Evolutionary conservation across 2,797 vertebrate species (phyloP), one percentile per base, ranked within the genome.

Genomic region (Mormyrops boulengeri): DNA sequence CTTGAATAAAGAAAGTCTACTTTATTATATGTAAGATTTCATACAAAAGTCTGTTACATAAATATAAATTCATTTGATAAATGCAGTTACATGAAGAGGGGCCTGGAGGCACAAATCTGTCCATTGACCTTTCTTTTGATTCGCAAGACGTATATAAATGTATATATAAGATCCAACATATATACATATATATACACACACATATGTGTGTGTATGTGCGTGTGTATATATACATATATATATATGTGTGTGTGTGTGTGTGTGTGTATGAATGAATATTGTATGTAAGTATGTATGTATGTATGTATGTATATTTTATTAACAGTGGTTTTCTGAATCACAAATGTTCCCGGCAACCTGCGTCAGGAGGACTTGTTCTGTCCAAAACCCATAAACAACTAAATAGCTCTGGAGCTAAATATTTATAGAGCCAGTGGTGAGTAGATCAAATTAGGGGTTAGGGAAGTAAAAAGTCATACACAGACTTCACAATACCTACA

Each of bases 371-470:
- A 22, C 22, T 49, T 14, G 12, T 73, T 52, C 55, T 49, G 60
- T 52, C 47, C 66, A 77, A 80, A 80, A 14, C 53, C n/a, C 57
- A 41, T 89, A 89, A 89, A 85, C 77, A 89, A 60, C 80, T 55
- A 55, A 53, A 84, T 82, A 82, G 73, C 88, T 89, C 26, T 66
- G 38, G n/a, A 34, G 12, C 9, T 85, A 89, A 89, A 89, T 69
- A 85, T 86, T 85, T 86, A 85, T 86, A 47, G 44, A 44, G 34
- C 87, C 19, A 66, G 57, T 8, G 9, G 9, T 84, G 55, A 89
- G 77, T 30, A 62, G 47, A 30, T 44, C 7, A 12, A 44, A 26
- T 85, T 9, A 62, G 26, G 19, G n/a, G 50, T 57, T 34, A 80
- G 73, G 8, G 19, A 69, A 52, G 49, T 52, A 60, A 30, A 73